Evolutionary conservation across 2,797 vertebrate species (phyloP), one percentile per base, ranked within the genome.

Genomic region (Falco columbarius): DNA sequence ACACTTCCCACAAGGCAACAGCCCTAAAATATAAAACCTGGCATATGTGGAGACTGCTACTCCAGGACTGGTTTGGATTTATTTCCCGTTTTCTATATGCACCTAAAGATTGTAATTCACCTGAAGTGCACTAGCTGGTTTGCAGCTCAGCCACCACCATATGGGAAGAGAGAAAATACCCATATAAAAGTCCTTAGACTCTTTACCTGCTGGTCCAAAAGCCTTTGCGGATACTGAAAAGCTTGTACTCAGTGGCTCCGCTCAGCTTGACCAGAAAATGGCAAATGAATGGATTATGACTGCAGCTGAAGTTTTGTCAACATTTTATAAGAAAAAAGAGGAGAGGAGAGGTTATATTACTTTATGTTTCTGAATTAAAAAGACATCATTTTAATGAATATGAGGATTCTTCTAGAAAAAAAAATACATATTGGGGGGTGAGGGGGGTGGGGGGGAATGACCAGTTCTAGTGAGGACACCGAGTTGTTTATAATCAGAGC

Each of bases 371-470:
- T 76, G 32, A 73, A 71, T 74, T 85, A 27, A 74, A 86, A 73
- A 67, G 20, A 24, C 14, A 71, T 3, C 6, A 24, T 46, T 77
- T 90, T 65, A 27, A 86, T 88, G 6, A 84, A 83, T 71, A 59
- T 36, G 3, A 52, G 13, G 13, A 34, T 83, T 89, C 9, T 70
- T 72, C 16, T 26, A 63, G 42, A 1, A 27, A 79, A 66, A 49
- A 46, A 29, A 4, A 2, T 49, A 16, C 44, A 15, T 46, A 19
- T 19, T 61, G 15, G 2, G 24, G 11, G 12, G 38, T 40, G 38
- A 14, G 3, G 4, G 10, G 3, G 1, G 0, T 0, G 2, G 8
- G 1, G 0, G 0, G 3, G 8, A 16, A 36, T 10, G 17, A 67
- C 9, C n/a, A 22, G 12, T 71, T 70, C 15, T 52, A 24, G 36